These are phyloP conservation scores for Pachymerium ferrugineum DNA, from an alignment of 2,888 invertebrate genomes.

Conservation along the genomic window DNA sequence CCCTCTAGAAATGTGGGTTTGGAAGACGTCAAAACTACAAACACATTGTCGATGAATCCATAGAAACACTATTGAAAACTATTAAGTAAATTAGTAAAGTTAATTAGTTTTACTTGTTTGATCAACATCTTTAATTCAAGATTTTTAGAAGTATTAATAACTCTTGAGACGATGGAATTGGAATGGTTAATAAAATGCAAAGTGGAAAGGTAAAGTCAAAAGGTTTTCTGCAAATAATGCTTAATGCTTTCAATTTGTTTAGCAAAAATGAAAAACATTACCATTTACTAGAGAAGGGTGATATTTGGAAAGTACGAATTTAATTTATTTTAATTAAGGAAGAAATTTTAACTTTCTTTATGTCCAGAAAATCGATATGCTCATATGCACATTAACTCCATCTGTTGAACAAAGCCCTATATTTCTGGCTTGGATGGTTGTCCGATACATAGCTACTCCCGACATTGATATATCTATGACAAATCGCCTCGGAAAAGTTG, in stretches of 20 bases:
- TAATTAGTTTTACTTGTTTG: background rate
- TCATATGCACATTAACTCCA: constrained; percentile 40
- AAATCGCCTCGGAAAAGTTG: constrained; percentile 43
- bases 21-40: constrained; percentile 44
- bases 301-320: constrained; percentile 6
- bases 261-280: background rate
- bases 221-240: too few relatives aligned
- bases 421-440: constrained; percentile 46
- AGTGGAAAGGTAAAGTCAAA: constrained; percentile 39
- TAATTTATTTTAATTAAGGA: background rate
- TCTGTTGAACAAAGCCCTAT: constrained; percentile 45
- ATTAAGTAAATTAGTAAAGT: background rate
- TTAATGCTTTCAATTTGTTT: too few relatives aligned
- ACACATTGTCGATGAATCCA: constrained; percentile 43
- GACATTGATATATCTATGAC: constrained; percentile 37
- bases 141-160: constrained; percentile 45
- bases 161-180: constrained; percentile 45
- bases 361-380: constrained; percentile 38
- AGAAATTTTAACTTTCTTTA: constrained; percentile 37
- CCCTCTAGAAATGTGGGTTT: constrained; percentile 44
- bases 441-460: constrained; percentile 37
- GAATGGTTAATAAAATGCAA: constrained; percentile 41
- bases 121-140: constrained; percentile 38
- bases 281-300: background rate
- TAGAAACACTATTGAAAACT: background rate